Conservation (phyloP, 1,140 invertebrate genomes). For the Chironomus striatipennis region DNA sequence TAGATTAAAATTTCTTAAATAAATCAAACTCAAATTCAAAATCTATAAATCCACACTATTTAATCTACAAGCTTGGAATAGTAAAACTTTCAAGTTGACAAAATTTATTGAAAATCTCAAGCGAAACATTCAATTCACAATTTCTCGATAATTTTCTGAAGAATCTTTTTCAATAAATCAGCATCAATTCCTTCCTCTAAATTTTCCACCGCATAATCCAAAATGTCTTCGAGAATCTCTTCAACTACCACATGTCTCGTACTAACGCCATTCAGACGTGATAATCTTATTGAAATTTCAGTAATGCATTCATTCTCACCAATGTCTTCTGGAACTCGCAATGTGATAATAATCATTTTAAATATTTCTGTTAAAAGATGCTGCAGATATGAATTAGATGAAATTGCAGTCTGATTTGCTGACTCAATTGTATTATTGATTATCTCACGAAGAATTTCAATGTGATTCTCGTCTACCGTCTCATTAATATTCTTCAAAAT, state of each 20-base stretch:
- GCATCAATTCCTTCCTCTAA: neutral
- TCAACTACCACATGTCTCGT: neutral
- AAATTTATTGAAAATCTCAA: too few relatives aligned
- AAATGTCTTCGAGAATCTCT: neutral
- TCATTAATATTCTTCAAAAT: slow-evolving; percentile 35
- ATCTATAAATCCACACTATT: too few relatives aligned
- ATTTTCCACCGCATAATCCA: neutral
- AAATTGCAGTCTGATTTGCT: slow-evolving; percentile 27
- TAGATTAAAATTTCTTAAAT: too few relatives aligned
- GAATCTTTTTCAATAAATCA: neutral
- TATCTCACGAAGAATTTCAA: slow-evolving; percentile 35
- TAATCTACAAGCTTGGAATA: too few relatives aligned
- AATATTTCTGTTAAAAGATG: slow-evolving; percentile 33
- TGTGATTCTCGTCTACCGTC: slow-evolving; percentile 35
- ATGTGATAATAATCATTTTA: slow-evolving; percentile 31
- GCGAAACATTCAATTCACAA: neutral
- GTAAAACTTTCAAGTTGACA: too few relatives aligned
- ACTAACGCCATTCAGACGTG: neutral
- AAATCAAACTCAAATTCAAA: too few relatives aligned
- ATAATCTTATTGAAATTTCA: neutral
- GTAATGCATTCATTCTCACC: neutral
- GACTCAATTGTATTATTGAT: slow-evolving; percentile 35
- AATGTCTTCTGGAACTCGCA: slow-evolving; percentile 1
- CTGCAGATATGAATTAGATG: slow-evolving; percentile 32
- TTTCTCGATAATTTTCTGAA: neutral